Evolutionary conservation across 2,113 vertebrate genomes (phyloP).

Genomic region (Podarcis cretensis): DNA sequence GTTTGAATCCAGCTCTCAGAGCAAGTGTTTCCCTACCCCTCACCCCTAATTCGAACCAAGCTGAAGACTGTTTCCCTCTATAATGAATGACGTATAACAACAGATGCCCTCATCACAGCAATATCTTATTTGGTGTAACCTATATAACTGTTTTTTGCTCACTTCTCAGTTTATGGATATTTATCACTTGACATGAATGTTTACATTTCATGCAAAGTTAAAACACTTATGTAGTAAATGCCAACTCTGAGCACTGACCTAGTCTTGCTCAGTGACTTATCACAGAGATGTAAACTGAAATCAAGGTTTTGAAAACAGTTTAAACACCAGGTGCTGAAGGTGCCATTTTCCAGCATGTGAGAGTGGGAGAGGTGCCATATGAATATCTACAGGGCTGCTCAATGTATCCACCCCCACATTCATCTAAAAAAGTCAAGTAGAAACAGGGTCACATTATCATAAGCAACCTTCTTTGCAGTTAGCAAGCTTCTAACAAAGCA

Average conservation of each 20-base stretch:
- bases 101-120: neutral
- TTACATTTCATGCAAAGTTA: neutral
- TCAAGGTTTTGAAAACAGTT: neutral
- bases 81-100: neutral
- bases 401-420: neutral
- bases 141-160: neutral
- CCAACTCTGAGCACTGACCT: neutral
- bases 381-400: neutral
- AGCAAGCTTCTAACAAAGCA: neutral
- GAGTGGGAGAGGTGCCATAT: neutral
- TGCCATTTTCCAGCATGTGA: neutral
- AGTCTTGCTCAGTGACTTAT: neutral
- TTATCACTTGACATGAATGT: neutral
- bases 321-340: neutral
- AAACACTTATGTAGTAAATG: neutral
- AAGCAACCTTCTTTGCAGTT: neutral
- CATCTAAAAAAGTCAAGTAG: neutral
- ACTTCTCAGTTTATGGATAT: neutral
- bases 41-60: neutral
- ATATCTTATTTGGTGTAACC: too few species aligned
- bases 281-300: neutral
- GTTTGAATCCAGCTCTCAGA: neutral
- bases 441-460: neutral
- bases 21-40: too few species aligned
- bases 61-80: neutral